These are phyloP conservation scores for Stichopus horrens DNA, from an alignment of 53 echinoderm and acorn worm genomes.

Conservation along the genomic window DNA sequence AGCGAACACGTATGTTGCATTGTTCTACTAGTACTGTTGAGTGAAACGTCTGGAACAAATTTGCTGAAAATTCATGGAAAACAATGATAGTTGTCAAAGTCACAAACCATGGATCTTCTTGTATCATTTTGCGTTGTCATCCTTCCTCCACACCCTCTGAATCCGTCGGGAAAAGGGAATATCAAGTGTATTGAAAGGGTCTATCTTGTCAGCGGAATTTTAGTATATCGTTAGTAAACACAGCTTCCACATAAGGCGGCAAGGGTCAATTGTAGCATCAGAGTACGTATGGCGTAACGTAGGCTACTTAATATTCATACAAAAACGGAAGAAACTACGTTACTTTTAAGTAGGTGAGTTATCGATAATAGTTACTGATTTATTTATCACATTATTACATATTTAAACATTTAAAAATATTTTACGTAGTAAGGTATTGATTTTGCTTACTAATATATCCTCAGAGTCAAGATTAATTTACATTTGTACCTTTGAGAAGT, in stretches of 20 bases:
- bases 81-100: constrained; percentile 41
- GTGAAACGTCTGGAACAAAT: constrained; percentile 16
- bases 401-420: no score
- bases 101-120: constrained; percentile 50
- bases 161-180: background rate
- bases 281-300: background rate
- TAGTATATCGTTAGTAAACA: background rate
- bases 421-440: no score
- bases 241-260: constrained; percentile 10
- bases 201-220: background rate
- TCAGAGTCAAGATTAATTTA: no score
- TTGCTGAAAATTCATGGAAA: constrained; percentile 38
- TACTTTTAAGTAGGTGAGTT: background rate
- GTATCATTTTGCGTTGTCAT: constrained; percentile 40
- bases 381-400: no score
- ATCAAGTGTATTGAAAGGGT: background rate
- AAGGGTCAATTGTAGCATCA: constrained; percentile 1
- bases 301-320: background rate
- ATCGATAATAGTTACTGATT: no score
- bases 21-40: constrained; percentile 23
- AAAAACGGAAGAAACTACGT: background rate
- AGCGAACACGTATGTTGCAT: constrained; percentile 8
- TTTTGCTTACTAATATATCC: no score
- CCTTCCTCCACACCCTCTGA: constrained; percentile 8
- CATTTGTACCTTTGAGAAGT: no score